phyloP scores from a whole-genome alignment of 1,140 invertebrate genomes.

The Drosophila biarmipes region DNA sequence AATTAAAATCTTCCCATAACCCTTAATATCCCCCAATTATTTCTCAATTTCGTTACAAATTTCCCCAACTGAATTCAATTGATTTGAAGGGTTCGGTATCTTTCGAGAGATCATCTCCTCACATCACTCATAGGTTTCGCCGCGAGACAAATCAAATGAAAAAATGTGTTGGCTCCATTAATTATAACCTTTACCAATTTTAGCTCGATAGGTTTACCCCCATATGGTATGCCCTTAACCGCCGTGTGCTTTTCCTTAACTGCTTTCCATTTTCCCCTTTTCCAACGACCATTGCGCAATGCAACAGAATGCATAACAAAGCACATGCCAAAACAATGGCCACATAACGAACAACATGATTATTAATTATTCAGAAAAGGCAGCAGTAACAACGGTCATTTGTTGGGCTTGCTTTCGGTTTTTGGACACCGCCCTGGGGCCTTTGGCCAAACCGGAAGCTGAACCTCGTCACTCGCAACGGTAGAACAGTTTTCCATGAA shows the following conservation, averaged over 20 bases:
- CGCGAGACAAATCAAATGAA: constrained; percentile 11
- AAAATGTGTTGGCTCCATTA: constrained; percentile 26
- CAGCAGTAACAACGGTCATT: constrained; percentile 38
- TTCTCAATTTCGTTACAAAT: constrained; percentile 12
- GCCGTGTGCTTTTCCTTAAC: constrained; percentile 51
- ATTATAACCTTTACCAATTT: constrained; percentile 28
- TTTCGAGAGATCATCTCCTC: constrained; percentile 30
- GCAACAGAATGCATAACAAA: constrained; percentile 77
- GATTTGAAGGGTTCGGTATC: constrained; percentile 24
- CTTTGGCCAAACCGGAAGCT: constrained; percentile 66
- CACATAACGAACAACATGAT: constrained; percentile 67
- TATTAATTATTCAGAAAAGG: constrained; percentile 74
- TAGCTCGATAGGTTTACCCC: constrained; percentile 15
- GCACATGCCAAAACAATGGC: constrained; percentile 65
- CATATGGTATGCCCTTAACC: constrained; percentile 25
- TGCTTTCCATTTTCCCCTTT: constrained; percentile 37
- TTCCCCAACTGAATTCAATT: constrained; percentile 27
- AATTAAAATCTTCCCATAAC: constrained; percentile 9
- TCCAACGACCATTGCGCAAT: constrained; percentile 62
- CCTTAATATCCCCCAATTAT: constrained; percentile 32
- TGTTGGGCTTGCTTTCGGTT: constrained; percentile 27
- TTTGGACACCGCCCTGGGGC: constrained; percentile 27
- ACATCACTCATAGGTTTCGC: constrained; percentile 11
- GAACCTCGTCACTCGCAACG: constrained; percentile 32
- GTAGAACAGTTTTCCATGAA: constrained; percentile 55